A percentile compares a stretch with the other conserved stretches of the same genome.
phyloP scores from a whole-genome alignment of 2,888 invertebrate species.

The Lypha dubia region DNA sequence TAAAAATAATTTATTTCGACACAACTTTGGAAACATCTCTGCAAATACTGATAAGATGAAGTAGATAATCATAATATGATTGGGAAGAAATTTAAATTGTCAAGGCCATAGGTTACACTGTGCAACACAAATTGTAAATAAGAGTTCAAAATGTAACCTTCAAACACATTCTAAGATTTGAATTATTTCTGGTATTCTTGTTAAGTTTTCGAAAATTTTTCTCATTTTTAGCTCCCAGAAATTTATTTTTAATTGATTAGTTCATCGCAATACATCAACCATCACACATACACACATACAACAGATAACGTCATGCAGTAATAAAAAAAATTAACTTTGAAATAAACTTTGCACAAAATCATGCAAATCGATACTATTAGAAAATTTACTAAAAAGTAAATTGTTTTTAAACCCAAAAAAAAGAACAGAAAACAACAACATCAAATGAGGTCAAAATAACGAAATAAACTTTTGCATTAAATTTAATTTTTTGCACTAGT shows the following conservation, averaged over 20 bases:
- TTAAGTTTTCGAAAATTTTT: no score
- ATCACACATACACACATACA: neutral
- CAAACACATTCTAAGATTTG: no score
- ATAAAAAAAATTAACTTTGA: constrained; percentile 33
- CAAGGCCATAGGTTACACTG: no score
- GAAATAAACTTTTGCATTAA: constrained; percentile 44
- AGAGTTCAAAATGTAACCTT: no score
- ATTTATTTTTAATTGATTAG: constrained; percentile 37
- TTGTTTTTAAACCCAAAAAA: constrained; percentile 9
- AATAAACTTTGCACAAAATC: constrained; percentile 37
- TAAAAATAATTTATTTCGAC: no score
- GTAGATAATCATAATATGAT: no score
- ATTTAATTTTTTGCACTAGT: constrained; percentile 30
- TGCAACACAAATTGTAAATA: no score
- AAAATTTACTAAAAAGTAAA: constrained; percentile 3
- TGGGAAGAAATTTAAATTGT: no score
- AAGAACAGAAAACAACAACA: constrained; percentile 2
- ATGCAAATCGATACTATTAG: constrained; percentile 49
- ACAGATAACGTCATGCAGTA: constrained; percentile 17
- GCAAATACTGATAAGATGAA: no score
- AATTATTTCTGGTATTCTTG: no score
- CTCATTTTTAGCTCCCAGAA: neutral
- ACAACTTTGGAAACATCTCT: no score
- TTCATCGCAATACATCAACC: constrained; percentile 3
- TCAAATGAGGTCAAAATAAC: constrained; percentile 58